phyloP scores from a whole-genome alignment of 2,113 vertebrate species.

The Gallinago paraguaiae region DNA sequence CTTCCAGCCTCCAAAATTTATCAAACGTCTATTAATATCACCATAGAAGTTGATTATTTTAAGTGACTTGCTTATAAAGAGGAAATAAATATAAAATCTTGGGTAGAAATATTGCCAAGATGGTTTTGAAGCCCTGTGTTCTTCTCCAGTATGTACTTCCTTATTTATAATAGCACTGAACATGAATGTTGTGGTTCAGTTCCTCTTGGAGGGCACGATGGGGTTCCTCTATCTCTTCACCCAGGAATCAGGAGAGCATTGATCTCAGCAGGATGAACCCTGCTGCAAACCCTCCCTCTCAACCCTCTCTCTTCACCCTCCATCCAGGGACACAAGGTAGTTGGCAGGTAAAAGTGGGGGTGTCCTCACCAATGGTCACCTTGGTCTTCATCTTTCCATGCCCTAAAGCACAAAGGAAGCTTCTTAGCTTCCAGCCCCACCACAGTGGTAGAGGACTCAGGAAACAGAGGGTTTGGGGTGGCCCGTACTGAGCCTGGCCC shows the following conservation, averaged over 20 bases:
- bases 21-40: background rate
- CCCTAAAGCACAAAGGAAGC: no score
- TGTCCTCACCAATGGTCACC: background rate
- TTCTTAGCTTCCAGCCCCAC: background rate
- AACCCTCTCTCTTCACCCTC: background rate
- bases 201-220: fast-evolving
- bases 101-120: background rate
- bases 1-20: background rate
- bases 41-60: background rate
- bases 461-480: background rate
- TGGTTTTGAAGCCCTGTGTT: background rate
- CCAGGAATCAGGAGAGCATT: background rate
- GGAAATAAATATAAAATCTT: background rate
- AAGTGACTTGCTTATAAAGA: background rate
- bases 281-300: background rate
- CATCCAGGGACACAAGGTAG: background rate
- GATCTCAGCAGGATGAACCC: background rate
- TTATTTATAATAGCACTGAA: background rate
- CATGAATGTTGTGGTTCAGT: background rate
- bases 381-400: background rate
- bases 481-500: background rate
- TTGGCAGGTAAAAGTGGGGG: background rate
- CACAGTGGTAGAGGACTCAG: fast-evolving
- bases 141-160: background rate
- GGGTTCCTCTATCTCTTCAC: background rate